Evolutionary conservation across 2,797 vertebrate species (phyloP), one percentile per base, ranked within the genome.

Genomic region (Neopelma chrysocephalum): DNA sequence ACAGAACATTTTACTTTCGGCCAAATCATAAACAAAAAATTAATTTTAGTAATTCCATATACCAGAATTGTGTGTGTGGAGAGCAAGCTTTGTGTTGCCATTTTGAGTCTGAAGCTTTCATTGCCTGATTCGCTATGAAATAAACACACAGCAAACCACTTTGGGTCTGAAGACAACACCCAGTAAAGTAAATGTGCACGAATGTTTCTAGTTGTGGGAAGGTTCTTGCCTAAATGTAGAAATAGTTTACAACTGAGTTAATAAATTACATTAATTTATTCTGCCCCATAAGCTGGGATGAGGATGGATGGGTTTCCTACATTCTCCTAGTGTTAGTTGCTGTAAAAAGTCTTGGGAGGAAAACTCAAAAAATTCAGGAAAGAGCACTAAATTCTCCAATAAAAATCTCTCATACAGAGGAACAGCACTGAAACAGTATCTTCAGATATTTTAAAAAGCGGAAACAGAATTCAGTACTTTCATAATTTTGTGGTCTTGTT

Each of bases 101-200:
- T 84, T 96, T 53, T 53, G 87, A 87, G 90, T 91, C 83, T 72
- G 81, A 91, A 89, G 82, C 91, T 96, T 96, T 85, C 23, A 40
- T 43, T 47, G 47, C 72, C 31, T 87, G 34, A 47, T 85, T 75
- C 27, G 76, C 64, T 27, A 11, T 13, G 8, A 90, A 93, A 92
- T 81, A 93, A 94, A 97, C 79, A 87, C 82, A 75, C 26, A 57
- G 72, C 18, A 43, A 69, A 29, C 21, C 31, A 20, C 43, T 75
- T 12, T 85, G 51, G 21, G 45, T 82, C 51, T 92, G 77, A 71
- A 75, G 62, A 78, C 87, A 90, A 50, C 23, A 72, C 20, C 43
- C 50, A 11, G 53, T 83, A 38, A 90, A 92, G 78, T 81, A 91
- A 82, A 81, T 62, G 65, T 66, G 51, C 75, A 65, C 23, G 58